Evolutionary conservation across 2,797 vertebrate genomes (phyloP).

Genomic region (Megaceryle alcyon): DNA sequence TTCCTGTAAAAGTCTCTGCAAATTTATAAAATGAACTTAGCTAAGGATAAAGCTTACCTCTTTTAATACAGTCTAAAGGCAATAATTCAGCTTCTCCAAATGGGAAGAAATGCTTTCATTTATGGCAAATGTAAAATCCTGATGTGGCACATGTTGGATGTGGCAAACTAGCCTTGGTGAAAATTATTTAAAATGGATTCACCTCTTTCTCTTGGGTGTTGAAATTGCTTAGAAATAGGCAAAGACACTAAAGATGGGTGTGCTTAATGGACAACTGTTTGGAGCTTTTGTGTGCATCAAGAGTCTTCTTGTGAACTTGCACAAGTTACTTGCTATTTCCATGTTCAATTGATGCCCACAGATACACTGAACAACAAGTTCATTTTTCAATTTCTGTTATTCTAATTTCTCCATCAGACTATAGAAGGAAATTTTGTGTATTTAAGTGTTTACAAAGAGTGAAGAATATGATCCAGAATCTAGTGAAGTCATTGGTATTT

Average conservation of each 20-base stretch:
- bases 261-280: neutral
- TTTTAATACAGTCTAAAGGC: neutral
- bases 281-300: neutral
- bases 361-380: neutral
- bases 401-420: neutral
- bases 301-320: neutral
- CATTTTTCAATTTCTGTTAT: neutral
- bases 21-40: conserved; percentile 33
- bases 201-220: neutral
- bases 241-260: neutral
- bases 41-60: conserved; percentile 5
- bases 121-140: neutral
- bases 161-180: neutral
- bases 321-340: neutral
- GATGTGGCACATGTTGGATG: neutral
- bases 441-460: neutral
- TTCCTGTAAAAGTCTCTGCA: conserved; percentile 14
- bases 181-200: neutral
- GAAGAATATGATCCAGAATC: neutral
- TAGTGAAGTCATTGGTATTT: neutral
- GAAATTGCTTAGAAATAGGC: neutral
- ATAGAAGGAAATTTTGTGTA: neutral
- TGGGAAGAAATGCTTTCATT: neutral
- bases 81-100: neutral
- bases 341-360: neutral